Evolutionary conservation across 2,113 vertebrate genomes (phyloP), one percentile per base, ranked within the genome.

Genomic region (Rhodinocichla rosea): DNA sequence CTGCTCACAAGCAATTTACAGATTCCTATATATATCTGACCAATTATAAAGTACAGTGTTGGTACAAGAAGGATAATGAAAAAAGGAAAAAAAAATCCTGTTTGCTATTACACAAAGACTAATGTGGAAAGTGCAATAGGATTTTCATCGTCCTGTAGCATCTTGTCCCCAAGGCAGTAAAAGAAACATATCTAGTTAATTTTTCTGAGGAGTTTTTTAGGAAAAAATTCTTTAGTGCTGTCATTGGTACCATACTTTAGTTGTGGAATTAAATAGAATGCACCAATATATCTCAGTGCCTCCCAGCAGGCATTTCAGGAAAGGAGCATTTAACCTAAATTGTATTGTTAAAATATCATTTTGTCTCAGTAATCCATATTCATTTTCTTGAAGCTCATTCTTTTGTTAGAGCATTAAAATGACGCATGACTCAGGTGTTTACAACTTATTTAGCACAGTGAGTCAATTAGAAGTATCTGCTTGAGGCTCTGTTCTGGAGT

Each of bases 401-500:
- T 81, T 86, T 76, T 59, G 55, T 63, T 77, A 87, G 39, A 77
- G 8, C 13, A 32, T 77, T 52, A 56, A 82, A 71, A 47, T 59
- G 26, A 84, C 32, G 27, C 14, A 10, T 93, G 90, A 89, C 26
- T 96, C 71, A 91, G 19, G 45, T 74, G 20, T 50, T 94, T 69
- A 69, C 23, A 55, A 30, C 35, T 69, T 62, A 53, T 88, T 88
- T 87, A 71, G 33, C 17, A 69, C 20, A 73, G 11, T 92, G 89
- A 94, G 86, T 91, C 52, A 91, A 49, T 82, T 74, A 82, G 18
- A 64, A 75, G 13, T 52, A 83, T 47, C 49, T 93, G 62, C 86
- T 53, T 62, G 65, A 81, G 64, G 60, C 50, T 78, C 35, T 83
- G 17, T 37, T 92, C 64, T 80, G 71, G 39, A 83, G 49, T 19